phyloP scores from a whole-genome alignment of 2,797 vertebrate genomes.

The Helostoma temminkii region DNA sequence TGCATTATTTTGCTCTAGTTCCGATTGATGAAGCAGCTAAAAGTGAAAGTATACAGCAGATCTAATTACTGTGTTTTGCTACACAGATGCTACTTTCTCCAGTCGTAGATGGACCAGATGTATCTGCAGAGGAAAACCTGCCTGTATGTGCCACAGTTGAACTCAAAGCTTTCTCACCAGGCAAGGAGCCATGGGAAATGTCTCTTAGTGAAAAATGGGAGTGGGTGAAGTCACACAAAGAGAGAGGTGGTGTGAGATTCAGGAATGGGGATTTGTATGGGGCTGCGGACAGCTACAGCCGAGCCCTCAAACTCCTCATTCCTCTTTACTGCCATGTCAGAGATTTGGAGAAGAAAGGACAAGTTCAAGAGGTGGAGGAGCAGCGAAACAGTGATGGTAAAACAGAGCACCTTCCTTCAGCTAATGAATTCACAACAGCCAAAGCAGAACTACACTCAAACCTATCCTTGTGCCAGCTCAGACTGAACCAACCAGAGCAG shows the following conservation, averaged over 20 bases:
- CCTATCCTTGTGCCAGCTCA: constrained; percentile 90
- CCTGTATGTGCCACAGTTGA: constrained; percentile 75
- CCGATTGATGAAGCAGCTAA: background rate
- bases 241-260: constrained; percentile 86
- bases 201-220: constrained; percentile 84
- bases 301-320: constrained; percentile 87
- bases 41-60: background rate
- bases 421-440: constrained; percentile 72
- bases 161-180: constrained; percentile 84
- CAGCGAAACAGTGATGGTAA: constrained; percentile 37
- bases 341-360: constrained; percentile 43
- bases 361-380: constrained; percentile 19
- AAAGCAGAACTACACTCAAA: constrained; percentile 90
- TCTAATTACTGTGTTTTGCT: constrained; percentile 24
- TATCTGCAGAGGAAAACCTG: constrained; percentile 30
- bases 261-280: constrained; percentile 86
- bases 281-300: constrained; percentile 87
- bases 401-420: constrained; percentile 46
- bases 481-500: constrained; percentile 82
- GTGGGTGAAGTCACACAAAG: constrained; percentile 85
- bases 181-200: constrained; percentile 89
- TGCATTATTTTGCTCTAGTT: background rate
- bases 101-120: constrained; percentile 37
- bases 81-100: constrained; percentile 72
- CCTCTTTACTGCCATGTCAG: constrained; percentile 71